A percentile compares a stretch with the other conserved stretches of the same genome.
Conservation (phyloP, 2,113 vertebrate species). For the Zosterops pallidus region DNA sequence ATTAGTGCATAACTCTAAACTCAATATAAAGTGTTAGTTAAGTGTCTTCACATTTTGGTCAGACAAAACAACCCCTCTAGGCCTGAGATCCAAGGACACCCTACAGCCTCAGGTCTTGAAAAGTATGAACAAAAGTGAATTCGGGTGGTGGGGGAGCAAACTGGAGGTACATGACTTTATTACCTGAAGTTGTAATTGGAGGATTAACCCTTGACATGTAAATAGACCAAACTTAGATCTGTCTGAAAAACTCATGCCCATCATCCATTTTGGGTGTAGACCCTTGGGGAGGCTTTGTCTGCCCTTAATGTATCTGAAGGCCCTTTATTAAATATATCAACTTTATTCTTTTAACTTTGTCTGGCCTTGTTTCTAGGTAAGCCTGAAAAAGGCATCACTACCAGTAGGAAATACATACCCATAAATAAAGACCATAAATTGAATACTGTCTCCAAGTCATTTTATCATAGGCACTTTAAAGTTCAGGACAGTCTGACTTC, state of each 20-base stretch:
- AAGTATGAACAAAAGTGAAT: background rate
- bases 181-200: background rate
- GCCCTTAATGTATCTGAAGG: background rate
- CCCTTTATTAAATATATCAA: background rate
- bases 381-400: background rate
- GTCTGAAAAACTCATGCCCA: background rate
- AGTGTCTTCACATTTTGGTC: background rate
- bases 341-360: background rate
- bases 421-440: background rate
- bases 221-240: background rate
- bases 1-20: background rate
- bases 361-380: background rate
- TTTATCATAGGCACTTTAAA: background rate
- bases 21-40: no score
- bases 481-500: background rate
- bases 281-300: background rate
- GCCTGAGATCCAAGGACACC: background rate
- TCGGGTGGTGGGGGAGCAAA: background rate
- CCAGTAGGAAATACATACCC: background rate
- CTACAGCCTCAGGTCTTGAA: background rate
- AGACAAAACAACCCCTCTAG: background rate
- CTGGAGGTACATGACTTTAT: background rate
- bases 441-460: background rate
- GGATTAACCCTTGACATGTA: background rate
- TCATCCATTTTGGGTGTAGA: background rate